Evolutionary conservation across 1,140 invertebrate genomes (phyloP).

Genomic region (Phthorimaea operculella): DNA sequence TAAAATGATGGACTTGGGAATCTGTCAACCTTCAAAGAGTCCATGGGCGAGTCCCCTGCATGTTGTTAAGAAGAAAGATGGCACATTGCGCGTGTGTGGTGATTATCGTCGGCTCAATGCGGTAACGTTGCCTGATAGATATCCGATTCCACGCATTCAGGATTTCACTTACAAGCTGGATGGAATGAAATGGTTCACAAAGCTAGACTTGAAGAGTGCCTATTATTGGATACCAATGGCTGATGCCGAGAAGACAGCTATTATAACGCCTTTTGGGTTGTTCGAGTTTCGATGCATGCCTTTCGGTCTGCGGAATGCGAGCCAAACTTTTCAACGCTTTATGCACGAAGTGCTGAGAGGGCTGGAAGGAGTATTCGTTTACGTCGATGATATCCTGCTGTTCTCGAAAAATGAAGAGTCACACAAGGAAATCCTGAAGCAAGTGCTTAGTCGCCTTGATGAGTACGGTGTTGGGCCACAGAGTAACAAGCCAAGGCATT

Average conservation of each 20-base stretch:
- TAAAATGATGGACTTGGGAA: no score
- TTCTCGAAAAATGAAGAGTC: neutral
- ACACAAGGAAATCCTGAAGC: neutral
- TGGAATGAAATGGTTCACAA: neutral
- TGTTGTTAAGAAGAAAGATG: neutral
- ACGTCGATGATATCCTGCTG: neutral
- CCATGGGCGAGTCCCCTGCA: neutral
- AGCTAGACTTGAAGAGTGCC: neutral
- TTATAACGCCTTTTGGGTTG: neutral
- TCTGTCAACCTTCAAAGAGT: neutral
- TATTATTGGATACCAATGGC: neutral
- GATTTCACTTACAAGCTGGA: neutral
- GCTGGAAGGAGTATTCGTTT: neutral
- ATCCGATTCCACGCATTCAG: neutral
- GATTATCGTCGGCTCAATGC: neutral
- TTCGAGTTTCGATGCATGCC: neutral
- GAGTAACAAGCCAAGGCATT: neutral
- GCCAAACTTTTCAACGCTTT: neutral
- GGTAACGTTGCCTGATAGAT: neutral
- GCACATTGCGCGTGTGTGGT: neutral
- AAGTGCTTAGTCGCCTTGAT: neutral
- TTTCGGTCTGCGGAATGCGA: neutral
- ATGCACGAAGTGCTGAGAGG: neutral
- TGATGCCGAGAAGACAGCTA: neutral
- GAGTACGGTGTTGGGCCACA: neutral